Percentiles rank a stretch among this genome's conserved stretches.
phyloP scores from a whole-genome alignment of 2,888 invertebrate species.

The Parnassius orleans region DNA sequence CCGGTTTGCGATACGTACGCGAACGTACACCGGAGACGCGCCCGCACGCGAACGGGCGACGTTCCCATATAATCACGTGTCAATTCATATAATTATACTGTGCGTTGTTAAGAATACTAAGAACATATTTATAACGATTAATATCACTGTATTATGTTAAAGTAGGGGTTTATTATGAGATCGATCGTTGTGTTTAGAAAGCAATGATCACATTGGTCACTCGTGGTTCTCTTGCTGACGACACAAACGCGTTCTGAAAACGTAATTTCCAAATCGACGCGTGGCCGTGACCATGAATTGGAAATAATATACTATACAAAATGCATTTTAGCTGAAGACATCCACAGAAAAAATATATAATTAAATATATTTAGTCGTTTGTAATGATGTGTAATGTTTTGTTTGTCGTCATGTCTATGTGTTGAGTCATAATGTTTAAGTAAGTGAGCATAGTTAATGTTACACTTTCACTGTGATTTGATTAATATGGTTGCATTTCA shows the following conservation, averaged over 20 bases:
- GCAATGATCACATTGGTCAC: slow-evolving; percentile 23
- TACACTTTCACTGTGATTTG: slow-evolving; percentile 77
- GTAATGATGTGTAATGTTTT: slow-evolving; percentile 56
- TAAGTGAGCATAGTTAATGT: slow-evolving; percentile 71
- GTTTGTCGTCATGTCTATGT: slow-evolving; percentile 59
- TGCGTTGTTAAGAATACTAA: slow-evolving; percentile 72
- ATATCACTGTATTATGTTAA: slow-evolving; percentile 69
- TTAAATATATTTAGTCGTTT: slow-evolving; percentile 50
- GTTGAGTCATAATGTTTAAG: slow-evolving; percentile 70
- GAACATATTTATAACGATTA: slow-evolving; percentile 69
- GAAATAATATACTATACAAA: slow-evolving; percentile 10
- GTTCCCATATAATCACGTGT: slow-evolving; percentile 54
- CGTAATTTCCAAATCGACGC: slow-evolving; percentile 15
- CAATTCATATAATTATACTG: slow-evolving; percentile 78
- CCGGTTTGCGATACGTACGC: not conserved
- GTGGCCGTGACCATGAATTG: slow-evolving; percentile 13
- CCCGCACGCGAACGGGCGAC: slow-evolving; percentile 28
- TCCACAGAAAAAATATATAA: slow-evolving; percentile 44
- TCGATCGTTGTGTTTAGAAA: slow-evolving; percentile 41
- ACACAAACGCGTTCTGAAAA: not conserved
- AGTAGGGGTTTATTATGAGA: slow-evolving; percentile 68
- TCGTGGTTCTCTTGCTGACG: slow-evolving; percentile 6
- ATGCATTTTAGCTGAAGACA: slow-evolving; percentile 38
- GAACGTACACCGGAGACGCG: not conserved
- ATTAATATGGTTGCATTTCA: slow-evolving; percentile 71